A percentile compares a stretch with the other conserved stretches of the same genome.
These are phyloP conservation scores for Myrmophylax atrothorax DNA, from an alignment of 2,113 vertebrate genomes.

Conservation along the genomic window DNA sequence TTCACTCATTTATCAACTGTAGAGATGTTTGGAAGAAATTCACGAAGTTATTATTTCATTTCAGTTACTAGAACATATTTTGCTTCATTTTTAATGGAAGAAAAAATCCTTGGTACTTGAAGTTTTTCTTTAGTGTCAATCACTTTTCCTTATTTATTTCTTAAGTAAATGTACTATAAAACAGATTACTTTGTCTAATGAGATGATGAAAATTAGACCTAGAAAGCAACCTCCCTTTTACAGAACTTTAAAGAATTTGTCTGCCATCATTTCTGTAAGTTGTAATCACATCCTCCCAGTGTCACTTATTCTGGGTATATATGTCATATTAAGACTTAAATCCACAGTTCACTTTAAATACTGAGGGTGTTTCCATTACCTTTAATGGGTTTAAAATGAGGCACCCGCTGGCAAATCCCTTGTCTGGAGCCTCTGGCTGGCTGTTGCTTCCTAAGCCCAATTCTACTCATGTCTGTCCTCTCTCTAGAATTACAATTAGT, in stretches of 20 bases:
- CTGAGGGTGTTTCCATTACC: not conserved
- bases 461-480: not conserved
- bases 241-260: not conserved
- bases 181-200: not conserved
- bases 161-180: not conserved
- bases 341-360: not conserved
- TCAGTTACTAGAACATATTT: not conserved
- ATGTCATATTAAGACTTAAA: not conserved
- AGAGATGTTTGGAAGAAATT: not conserved
- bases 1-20: not conserved
- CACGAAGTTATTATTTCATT: not conserved
- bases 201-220: not conserved
- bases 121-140: not conserved
- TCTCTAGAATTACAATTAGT: not conserved
- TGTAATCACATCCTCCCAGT: not conserved
- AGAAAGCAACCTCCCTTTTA: not conserved
- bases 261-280: not conserved
- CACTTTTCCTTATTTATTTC: not conserved
- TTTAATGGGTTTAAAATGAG: not conserved
- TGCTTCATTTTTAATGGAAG: not conserved
- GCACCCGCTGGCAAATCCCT: not conserved
- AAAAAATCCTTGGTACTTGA: not conserved
- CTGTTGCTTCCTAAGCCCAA: not conserved
- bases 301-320: not conserved
- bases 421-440: not conserved